These are phyloP conservation scores for Psilopsiagon aymara DNA, from an alignment of 2,113 vertebrate genomes.

Conservation along the genomic window DNA sequence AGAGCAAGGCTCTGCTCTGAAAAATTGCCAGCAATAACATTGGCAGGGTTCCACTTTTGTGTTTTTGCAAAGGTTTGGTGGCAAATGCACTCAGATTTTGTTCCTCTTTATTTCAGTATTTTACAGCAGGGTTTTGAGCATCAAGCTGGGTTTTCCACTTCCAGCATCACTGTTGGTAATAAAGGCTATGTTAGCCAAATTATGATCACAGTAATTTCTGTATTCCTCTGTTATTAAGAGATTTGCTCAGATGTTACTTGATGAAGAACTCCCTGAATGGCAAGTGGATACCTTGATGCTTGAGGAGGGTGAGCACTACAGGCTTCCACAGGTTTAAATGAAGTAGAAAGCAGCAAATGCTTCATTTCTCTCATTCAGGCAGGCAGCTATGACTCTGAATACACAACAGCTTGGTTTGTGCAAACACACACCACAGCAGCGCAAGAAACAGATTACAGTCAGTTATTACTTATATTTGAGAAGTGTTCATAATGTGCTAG, in stretches of 20 bases:
- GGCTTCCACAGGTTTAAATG: not conserved
- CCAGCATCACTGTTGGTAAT: not conserved
- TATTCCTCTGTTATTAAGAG: not conserved
- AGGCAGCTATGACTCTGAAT: not conserved
- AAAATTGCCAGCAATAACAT: slow-evolving; percentile 23
- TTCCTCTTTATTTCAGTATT: slow-evolving; percentile 42
- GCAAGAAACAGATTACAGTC: not conserved
- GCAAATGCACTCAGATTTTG: slow-evolving; percentile 10
- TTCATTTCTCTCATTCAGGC: not conserved
- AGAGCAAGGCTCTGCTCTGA: not conserved
- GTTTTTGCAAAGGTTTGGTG: slow-evolving; percentile 34
- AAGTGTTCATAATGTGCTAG: not conserved
- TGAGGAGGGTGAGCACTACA: not conserved
- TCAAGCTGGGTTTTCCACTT: slow-evolving; percentile 36
- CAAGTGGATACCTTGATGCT: not conserved
- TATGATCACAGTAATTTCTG: slow-evolving; percentile 9
- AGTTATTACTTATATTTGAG: not conserved
- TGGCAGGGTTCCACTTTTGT: slow-evolving; percentile 58
- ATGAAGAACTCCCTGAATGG: not conserved
- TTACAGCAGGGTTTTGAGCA: slow-evolving; percentile 23
- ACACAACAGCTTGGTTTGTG: not conserved
- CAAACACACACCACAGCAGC: rapidly evolving
- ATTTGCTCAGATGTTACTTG: not conserved
- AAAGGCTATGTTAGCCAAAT: not conserved
- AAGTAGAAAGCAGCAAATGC: not conserved